Evolutionary conservation across 2,888 invertebrate species (phyloP).

Genomic region (Dimorphilus gyrociliatus): DNA sequence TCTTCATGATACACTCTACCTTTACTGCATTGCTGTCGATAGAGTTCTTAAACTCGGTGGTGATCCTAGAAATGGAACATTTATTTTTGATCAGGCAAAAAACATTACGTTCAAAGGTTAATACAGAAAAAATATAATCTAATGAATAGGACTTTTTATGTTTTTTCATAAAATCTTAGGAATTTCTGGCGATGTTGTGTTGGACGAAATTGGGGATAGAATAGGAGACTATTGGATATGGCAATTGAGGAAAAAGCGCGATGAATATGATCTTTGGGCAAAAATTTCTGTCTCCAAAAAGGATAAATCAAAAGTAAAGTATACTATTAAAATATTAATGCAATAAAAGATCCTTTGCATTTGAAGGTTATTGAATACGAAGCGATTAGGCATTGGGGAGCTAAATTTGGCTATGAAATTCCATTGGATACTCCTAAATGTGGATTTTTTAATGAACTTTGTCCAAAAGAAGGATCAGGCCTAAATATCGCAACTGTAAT

Average conservation of each 20-base stretch:
- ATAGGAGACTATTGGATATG: slow-evolving; percentile 22
- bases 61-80: slow-evolving; percentile 15
- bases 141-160: background rate
- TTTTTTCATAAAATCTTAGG: slow-evolving; percentile 11
- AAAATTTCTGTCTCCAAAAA: no score
- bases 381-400: background rate
- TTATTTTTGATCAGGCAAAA: slow-evolving; percentile 13
- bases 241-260: slow-evolving; percentile 11
- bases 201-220: slow-evolving; percentile 20
- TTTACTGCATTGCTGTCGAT: slow-evolving; percentile 16
- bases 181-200: slow-evolving; percentile 18
- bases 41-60: slow-evolving; percentile 12
- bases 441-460: slow-evolving; percentile 15
- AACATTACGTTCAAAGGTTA: slow-evolving; percentile 5
- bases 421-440: slow-evolving; percentile 14
- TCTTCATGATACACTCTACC: slow-evolving; percentile 20
- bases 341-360: background rate
- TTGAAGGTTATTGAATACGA: background rate
- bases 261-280: background rate
- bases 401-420: slow-evolving; percentile 2
- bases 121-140: background rate
- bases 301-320: no score
- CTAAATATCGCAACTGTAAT: no score
- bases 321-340: no score
- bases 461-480: no score